Base-by-base conservation (phyloP, 2,113 vertebrate genomes). In the Colius striatus region DNA sequence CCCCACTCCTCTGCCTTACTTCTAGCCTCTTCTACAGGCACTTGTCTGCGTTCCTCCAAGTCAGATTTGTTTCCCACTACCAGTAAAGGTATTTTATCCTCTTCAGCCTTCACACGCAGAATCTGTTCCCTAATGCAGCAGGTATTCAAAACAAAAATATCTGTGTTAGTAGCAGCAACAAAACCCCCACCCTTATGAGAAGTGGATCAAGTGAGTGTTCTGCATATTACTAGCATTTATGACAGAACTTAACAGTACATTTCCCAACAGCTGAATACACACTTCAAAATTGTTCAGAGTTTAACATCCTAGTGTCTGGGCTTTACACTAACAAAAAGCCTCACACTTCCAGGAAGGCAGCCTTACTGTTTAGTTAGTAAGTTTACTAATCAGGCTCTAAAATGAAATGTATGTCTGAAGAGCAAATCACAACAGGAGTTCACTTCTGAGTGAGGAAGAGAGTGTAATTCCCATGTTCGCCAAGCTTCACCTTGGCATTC, bases 51-150 rank as follows among this genome's bases (percentile, higher is more conserved):
- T 63, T 99, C 99, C 95, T 99, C 99, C 96, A 99, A 95, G 97
- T 99, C 99, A 1, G 99, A 99, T 97, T 99, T 99, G 95, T 99
- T 99, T 50, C 99, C 99, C 90, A 99, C 99, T 17, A 99, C 91
- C 4, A 99, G 98, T 54, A 99, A 97, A 10, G 99, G 99, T 54
- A 99, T 99, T 91, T 98, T 98, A 88, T 99, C 99, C 92, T 99
- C 99, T 97, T 99, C 99, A 21, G 98, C 97, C 97, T 99, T 99
- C 89, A 99, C 99, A 34, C 99, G 98, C 91, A 99, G 98, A 83
- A 99, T 99, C 98, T 99, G 99, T 96, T 99, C 99, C 97, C 99
- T 99, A 91, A 65, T 48, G 57, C 22, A 71, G 38, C 9, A 95
- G 25, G 61, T 61, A 91, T 54, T 71, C 58, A 94, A 92, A 97